Percentiles rank a stretch among this genome's conserved stretches.
These are phyloP conservation scores for Pocillopora damicornis DNA, from an alignment of 64 coral and sea anemone genomes.

Conservation along the genomic window DNA sequence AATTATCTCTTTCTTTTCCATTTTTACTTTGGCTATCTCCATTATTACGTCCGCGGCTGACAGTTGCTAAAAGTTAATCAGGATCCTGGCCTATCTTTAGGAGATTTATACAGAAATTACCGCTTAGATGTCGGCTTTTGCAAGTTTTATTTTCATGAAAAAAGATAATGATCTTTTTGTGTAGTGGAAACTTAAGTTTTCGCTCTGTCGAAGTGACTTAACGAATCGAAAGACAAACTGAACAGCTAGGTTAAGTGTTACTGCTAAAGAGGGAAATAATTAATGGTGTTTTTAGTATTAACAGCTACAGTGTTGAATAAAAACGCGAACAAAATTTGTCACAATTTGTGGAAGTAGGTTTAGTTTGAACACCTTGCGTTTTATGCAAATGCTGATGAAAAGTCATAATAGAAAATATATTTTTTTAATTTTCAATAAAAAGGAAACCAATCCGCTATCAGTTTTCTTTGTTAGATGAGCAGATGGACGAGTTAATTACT, in stretches of 20 bases:
- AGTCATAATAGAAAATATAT: not conserved
- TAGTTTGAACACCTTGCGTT: conserved; percentile 2
- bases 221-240: not conserved
- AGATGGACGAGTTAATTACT: not conserved
- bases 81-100: not conserved
- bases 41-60: conserved; percentile 5
- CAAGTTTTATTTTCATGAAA: not conserved
- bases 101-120: conserved; percentile 23
- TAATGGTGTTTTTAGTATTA: not conserved
- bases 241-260: not conserved
- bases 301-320: too few species aligned
- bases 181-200: not conserved
- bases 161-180: not conserved
- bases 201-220: not conserved
- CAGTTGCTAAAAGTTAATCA: conserved; percentile 21
- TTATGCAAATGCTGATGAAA: conserved; percentile 27
- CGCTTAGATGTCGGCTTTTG: not conserved
- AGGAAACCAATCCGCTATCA: conserved; percentile 5
- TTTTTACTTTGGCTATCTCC: not conserved
- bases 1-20: conserved; percentile 15
- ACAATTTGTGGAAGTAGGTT: conserved; percentile 5
- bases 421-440: not conserved
- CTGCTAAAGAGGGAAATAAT: not conserved
- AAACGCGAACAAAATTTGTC: not conserved
- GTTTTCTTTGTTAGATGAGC: not conserved